Evolutionary conservation across 2,797 vertebrate genomes (phyloP).

Genomic region (Sandelia bainsii): DNA sequence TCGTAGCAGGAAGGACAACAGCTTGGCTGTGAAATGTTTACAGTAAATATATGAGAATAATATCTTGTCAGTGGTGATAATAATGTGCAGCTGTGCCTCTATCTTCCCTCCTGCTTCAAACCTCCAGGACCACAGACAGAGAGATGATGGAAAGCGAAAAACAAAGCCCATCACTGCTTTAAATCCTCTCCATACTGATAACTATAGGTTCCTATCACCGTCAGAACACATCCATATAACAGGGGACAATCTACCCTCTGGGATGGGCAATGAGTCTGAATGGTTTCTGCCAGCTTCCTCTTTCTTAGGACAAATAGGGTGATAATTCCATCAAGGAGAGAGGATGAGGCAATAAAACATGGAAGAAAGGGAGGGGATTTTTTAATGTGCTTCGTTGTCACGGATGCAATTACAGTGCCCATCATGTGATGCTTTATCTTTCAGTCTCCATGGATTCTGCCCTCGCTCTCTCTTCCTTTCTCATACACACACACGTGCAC

Average conservation of each 20-base stretch:
- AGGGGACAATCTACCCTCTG: slow-evolving; percentile 47
- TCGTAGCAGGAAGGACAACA: slow-evolving; percentile 52
- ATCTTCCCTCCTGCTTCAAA: slow-evolving; percentile 29
- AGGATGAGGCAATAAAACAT: slow-evolving; percentile 73
- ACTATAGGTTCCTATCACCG: slow-evolving; percentile 56
- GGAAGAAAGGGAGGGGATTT: slow-evolving; percentile 56
- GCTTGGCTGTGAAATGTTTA: slow-evolving; percentile 62
- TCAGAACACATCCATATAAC: slow-evolving; percentile 53
- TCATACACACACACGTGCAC: background rate
- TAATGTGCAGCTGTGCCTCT: slow-evolving; percentile 62
- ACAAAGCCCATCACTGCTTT: slow-evolving; percentile 32
- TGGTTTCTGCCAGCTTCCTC: slow-evolving; percentile 60
- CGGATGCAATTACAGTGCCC: slow-evolving; percentile 76
- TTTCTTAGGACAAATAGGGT: slow-evolving; percentile 71
- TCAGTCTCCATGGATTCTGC: slow-evolving; percentile 56
- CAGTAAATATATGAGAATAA: slow-evolving; percentile 65
- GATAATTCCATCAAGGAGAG: slow-evolving; percentile 74
- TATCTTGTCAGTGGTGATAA: slow-evolving; percentile 54
- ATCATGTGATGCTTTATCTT: slow-evolving; percentile 72
- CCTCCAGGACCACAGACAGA: slow-evolving; percentile 48
- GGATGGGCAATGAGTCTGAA: slow-evolving; percentile 57
- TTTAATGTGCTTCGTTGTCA: slow-evolving; percentile 72
- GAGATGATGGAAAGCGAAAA: slow-evolving; percentile 55
- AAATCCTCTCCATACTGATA: slow-evolving; percentile 52
- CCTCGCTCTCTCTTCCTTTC: slow-evolving; percentile 11